Evolutionary conservation across 2,113 vertebrate genomes (phyloP), one percentile per base, ranked within the genome.

Genomic region (Misgurnus mizolepis): DNA sequence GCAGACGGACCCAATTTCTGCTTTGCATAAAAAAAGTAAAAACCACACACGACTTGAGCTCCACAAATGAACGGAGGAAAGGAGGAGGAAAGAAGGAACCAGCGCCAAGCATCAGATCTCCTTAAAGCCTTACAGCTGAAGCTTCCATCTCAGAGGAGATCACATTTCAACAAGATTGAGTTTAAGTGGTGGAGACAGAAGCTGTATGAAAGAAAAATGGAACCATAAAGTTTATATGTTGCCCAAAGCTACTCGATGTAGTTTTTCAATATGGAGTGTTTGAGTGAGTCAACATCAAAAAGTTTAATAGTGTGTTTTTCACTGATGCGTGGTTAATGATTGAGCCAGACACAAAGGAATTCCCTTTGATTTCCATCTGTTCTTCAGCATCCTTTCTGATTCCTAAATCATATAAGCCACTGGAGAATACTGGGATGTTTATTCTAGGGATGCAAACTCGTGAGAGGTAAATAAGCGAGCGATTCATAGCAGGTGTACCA

Each of bases 131-230:
- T 62, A 49, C 71, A 77, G 78, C 72, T 78, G 55, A 85, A 79
- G 72, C 73, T 55, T 45, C 47, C 76, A 61, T 76, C 55, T 75
- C 78, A 22, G 74, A 80, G 82, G 70, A 81, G 82, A 83, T 88
- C 85, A 27, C 61, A 81, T 88, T 88, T 85, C 85, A 86, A 75
- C 64, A 53, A 80, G 83, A 83, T 78, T 56, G 60, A 72, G 77
- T 85, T 83, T 73, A 79, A 83, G 73, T 82, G 80, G 22, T 74
- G 71, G 67, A 82, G 76, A 80, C 77, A 56, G 61, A 76, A 60
- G 67, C 47, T 65, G 71, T 67, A 76, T 80, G 80, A 76, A 80
- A 80, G 67, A 76, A 64, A 76, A 76, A 62, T 18, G 58, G 18
- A 18, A 62, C 58, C 47, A 49, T 75, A 62, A 22, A 58, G 53